Evolutionary conservation across 2,888 invertebrate species (phyloP), one percentile per base, ranked within the genome.

Genomic region (Carpatolechia fugitivella): DNA sequence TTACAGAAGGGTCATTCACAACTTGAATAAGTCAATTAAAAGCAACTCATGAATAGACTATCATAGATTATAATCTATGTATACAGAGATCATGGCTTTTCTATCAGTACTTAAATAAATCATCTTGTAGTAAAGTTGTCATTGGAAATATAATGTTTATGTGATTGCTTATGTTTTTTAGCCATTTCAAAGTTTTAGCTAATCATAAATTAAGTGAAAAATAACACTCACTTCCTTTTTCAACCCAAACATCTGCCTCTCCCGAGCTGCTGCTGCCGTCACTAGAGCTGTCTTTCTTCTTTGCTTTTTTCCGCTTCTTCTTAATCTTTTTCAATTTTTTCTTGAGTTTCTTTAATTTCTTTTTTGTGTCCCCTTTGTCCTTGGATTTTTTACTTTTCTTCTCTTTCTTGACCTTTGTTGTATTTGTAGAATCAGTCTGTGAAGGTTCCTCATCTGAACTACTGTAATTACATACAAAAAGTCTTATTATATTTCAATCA

Each of bases 231-330:
- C 81, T 83, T 65, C 91, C 91, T 83, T 94, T 94, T 71, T 95
- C 95, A 1, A 95, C 91, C 95, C 95, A 95, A 55, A 92, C 79
- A 56, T 94, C 94, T 57, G 91, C 91, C 57, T 94, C 94, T 57
- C 91, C 91, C 24, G 81, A 87, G 10, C 82, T 82, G 52, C 78
- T 76, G 8, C 82, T 81, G 51, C 80, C 81, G 56, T 85, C 85
- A 56, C 85, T 85, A 1, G 87, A 88, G 16, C 70, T 74, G 53
- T 80, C 75, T 60, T 86, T 88, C 63, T 89, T 87, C 60, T 86
- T 90, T 3, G 90, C 91, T 62, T 92, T 90, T 59, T 88, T 91
- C 1, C 88, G 67, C 62, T 91, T 90, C 56, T 87, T 91, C 59
- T 91, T 85, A 63, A 92, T 76, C 67, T 91, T 89, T 70, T 92